These are phyloP conservation scores for Tetrax tetrax DNA, from an alignment of 2,113 vertebrate species.

Conservation along the genomic window DNA sequence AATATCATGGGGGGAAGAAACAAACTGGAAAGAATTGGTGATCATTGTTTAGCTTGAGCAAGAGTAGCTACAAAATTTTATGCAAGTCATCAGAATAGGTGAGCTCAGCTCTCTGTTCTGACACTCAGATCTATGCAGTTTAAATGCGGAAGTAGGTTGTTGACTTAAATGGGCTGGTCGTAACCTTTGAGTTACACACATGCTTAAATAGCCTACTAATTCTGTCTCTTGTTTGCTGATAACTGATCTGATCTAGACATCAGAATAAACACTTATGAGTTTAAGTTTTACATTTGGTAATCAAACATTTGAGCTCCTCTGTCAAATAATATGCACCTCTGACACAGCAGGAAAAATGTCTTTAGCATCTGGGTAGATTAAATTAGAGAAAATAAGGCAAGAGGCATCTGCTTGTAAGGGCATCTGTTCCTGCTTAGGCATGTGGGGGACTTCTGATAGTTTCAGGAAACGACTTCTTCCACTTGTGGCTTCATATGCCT, in stretches of 20 bases:
- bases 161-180: not conserved
- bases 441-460: not conserved
- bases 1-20: fast-evolving
- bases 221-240: not conserved
- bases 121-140: not conserved
- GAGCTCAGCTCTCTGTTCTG: not conserved
- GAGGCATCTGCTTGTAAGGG: not conserved
- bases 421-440: not conserved
- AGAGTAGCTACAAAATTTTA: not conserved
- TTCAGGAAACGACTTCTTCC: not conserved
- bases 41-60: not conserved
- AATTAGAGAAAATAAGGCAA: not conserved
- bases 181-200: not conserved
- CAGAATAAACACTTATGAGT: not conserved
- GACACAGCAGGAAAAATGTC: not conserved
- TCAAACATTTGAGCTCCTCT: not conserved
- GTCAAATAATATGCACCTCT: not conserved
- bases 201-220: not conserved
- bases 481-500: not conserved
- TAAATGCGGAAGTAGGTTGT: not conserved
- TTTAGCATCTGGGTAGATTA: not conserved
- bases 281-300: not conserved
- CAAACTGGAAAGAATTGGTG: not conserved
- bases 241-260: not conserved
- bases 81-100: not conserved